These are phyloP conservation scores for Archips crataeganus DNA, from an alignment of 2,888 invertebrate genomes.

Conservation along the genomic window DNA sequence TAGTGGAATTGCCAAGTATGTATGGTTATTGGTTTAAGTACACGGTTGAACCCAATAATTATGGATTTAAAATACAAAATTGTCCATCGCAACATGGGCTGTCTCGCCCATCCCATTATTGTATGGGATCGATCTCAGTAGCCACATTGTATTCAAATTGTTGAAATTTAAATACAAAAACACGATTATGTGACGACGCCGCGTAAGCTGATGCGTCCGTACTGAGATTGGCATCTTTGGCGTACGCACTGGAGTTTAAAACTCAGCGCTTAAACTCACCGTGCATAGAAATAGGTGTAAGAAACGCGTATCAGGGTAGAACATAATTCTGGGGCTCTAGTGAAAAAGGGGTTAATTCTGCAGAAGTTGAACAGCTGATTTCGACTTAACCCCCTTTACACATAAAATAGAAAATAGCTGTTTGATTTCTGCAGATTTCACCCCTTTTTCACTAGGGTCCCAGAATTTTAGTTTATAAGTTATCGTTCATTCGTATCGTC, in stretches of 20 bases:
- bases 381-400: too few relatives aligned
- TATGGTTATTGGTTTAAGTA: neutral
- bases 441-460: too few relatives aligned
- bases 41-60: constrained; percentile 18
- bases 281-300: neutral
- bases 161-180: constrained; percentile 83
- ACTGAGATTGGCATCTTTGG: constrained; percentile 73
- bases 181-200: constrained; percentile 82
- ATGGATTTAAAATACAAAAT: constrained; percentile 26
- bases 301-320: too few relatives aligned
- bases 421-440: too few relatives aligned
- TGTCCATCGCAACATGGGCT: constrained; percentile 39
- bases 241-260: constrained; percentile 59
- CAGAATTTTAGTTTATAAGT: too few relatives aligned
- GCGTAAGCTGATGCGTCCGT: constrained; percentile 73
- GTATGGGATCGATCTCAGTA: constrained; percentile 72
- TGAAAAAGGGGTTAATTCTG: too few relatives aligned
- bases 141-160: constrained; percentile 84
- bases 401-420: too few relatives aligned
- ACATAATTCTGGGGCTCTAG: too few relatives aligned
- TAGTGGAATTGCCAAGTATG: neutral
- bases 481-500: too few relatives aligned
- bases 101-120: constrained; percentile 76
- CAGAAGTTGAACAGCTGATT: too few relatives aligned
- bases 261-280: constrained; percentile 43